Base-by-base conservation (phyloP, 1,140 invertebrate species). In the Apolygus lucorum region DNA sequence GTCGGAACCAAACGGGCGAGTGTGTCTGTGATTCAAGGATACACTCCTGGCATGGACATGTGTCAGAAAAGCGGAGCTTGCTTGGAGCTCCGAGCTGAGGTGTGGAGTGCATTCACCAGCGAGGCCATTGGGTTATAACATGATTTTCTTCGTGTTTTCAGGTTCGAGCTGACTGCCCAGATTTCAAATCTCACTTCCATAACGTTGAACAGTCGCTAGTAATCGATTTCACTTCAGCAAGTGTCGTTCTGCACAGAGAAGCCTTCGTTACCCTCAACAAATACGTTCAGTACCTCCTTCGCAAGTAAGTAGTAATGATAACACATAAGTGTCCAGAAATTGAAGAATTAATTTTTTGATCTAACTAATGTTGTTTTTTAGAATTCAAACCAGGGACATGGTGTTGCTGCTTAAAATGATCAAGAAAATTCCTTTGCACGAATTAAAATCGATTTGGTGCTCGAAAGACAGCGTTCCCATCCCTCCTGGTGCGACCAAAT, bases 141-240 rank as follows among this genome's bases (percentile, higher is more conserved):
- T 68, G 11, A 49, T 67, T 63, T 34, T 66, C 67, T 70, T 71
- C 68, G 74, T 75, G 1, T n/a, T n/a, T n/a, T n/a, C 73, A 90
- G 88, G 88, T 91, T 0, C 83, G 84, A 68, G 87, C 90, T 0
- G 85, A 88, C 71, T 93, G 91, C 78, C 90, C 90, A 1, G 91
- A 93, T 77, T 93, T 93, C 78, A 87, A 86, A 73, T 84, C 84
- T 0, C 86, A 90, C 74, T 93, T 92, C 75, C 88, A 90, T 76
- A 88, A 85, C 76, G 88, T 92, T 24, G 90, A 92, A 76, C 88
- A 90, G 74, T 89, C 88, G 0, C 76, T 91, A 52, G 86, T 91
- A 14, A 77, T 90, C 0, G 88, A 91, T 75, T 80, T 90, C 63
- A 84, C 86, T 0, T 81, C 83, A 25, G 70, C 91, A 0, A 80